Percentiles rank a stretch among this genome's conserved stretches.
Conservation (phyloP, 2,797 vertebrate species). For the Heterohyrax brucei region DNA sequence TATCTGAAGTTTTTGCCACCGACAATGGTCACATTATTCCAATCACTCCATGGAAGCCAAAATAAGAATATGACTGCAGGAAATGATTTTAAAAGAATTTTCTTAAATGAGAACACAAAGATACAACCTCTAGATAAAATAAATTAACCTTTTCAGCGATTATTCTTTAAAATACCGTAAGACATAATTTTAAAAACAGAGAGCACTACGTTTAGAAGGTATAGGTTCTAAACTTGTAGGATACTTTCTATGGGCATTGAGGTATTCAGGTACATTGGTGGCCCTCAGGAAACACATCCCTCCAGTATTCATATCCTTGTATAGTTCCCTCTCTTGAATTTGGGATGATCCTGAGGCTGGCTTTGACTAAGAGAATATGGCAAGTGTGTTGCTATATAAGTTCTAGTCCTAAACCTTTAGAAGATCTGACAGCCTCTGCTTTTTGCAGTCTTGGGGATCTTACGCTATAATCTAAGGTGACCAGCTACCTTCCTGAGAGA, state of each 20-base stretch:
- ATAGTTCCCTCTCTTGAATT: background rate
- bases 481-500: background rate
- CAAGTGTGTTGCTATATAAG: background rate
- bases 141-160: background rate
- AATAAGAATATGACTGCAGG: background rate
- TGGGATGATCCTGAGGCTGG: background rate
- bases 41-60: background rate
- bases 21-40: background rate
- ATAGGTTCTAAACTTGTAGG: background rate
- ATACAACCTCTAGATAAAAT: background rate
- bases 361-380: background rate
- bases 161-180: background rate
- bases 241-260: background rate
- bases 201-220: background rate
- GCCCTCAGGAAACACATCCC: background rate
- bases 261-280: background rate
- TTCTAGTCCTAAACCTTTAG: background rate
- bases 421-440: background rate
- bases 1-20: background rate
- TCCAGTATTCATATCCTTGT: background rate
- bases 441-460: background rate
- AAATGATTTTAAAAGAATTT: background rate
- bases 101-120: background rate
- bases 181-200: constrained; percentile 19
- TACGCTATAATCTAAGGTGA: background rate